Conservation (phyloP, 2,797 vertebrate species). For the Anguilla marmorata region DNA sequence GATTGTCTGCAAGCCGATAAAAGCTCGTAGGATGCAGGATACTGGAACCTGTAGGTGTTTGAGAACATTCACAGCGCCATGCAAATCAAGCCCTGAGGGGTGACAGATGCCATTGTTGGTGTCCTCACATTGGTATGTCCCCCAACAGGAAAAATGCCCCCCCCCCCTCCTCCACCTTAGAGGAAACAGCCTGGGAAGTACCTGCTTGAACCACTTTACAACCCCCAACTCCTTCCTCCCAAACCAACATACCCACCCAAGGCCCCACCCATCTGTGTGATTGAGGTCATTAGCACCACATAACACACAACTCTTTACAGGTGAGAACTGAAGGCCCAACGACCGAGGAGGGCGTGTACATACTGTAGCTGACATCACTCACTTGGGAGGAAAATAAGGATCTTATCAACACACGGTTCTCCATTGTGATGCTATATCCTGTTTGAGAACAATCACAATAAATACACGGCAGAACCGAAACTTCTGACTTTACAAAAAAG, state of each 20-base stretch:
- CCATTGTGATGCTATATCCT: not conserved
- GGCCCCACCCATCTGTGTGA: not conserved
- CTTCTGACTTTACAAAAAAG: not conserved
- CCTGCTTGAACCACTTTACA: not conserved
- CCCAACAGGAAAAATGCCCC: not conserved
- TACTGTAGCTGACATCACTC: not conserved
- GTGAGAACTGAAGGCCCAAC: not conserved
- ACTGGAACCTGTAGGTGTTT: not conserved
- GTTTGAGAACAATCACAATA: not conserved
- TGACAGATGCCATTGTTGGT: not conserved
- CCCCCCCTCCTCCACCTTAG: not conserved
- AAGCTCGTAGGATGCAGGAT: not conserved
- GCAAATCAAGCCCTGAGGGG: conserved; percentile 14
- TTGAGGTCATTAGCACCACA: not conserved
- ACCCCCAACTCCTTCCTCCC: not conserved
- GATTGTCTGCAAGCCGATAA: not conserved
- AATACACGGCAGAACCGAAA: not conserved
- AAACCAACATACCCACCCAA: not conserved
- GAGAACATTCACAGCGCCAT: not conserved
- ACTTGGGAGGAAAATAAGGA: not conserved
- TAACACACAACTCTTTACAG: not conserved
- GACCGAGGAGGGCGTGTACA: not conserved
- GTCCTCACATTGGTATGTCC: not conserved
- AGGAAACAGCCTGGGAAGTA: conserved; percentile 6
- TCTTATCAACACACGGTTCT: not conserved